Conservation (phyloP, 2,797 vertebrate genomes). For the Pangasius larnaudii region DNA sequence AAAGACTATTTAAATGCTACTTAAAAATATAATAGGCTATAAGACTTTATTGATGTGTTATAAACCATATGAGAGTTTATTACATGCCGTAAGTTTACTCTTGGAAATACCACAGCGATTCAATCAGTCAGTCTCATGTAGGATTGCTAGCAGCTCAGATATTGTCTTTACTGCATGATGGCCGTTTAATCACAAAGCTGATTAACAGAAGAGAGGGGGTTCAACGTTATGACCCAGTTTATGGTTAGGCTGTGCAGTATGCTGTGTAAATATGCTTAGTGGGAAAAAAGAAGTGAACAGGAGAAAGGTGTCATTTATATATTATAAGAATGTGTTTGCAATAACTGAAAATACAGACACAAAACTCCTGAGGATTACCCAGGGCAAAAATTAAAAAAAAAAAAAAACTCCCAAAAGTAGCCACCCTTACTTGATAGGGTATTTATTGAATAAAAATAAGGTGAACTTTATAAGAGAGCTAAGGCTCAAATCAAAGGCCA, state of each 20-base stretch:
- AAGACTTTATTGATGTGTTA: slow-evolving; percentile 16
- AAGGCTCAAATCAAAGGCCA: neutral
- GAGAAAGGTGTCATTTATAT: neutral
- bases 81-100: slow-evolving; percentile 9
- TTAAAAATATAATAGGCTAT: slow-evolving; percentile 18
- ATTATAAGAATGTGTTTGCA: neutral
- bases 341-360: neutral
- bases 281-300: neutral
- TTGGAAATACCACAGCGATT: neutral
- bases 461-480: neutral
- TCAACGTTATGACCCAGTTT: neutral
- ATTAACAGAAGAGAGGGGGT: neutral
- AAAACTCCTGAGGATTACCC: neutral
- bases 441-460: neutral
- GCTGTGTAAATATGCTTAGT: neutral
- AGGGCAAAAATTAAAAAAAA: neutral
- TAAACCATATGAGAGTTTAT: slow-evolving; percentile 10
- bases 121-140: neutral
- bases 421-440: neutral
- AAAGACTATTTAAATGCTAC: neutral
- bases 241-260: neutral
- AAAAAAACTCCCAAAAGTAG: neutral
- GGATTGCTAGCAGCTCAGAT: neutral
- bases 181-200: neutral
- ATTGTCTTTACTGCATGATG: neutral